These are phyloP conservation scores for Gastrophryne carolinensis DNA, from an alignment of 2,797 vertebrate species.

Conservation along the genomic window DNA sequence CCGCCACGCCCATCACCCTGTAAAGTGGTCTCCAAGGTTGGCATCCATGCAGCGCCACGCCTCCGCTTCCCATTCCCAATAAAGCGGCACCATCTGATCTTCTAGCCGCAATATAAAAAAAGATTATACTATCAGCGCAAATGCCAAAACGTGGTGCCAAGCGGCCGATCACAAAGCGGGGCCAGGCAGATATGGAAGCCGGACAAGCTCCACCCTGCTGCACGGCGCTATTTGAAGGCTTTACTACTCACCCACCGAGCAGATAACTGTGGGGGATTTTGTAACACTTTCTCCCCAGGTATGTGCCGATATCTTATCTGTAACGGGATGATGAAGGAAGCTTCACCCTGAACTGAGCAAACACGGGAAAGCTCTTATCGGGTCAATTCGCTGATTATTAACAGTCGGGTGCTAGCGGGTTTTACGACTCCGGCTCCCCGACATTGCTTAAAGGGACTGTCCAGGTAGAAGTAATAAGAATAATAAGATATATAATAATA, in stretches of 20 bases:
- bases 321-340: background rate
- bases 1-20: no score
- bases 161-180: background rate
- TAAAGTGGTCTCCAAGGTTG: no score
- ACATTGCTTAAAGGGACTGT: no score
- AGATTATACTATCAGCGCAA: slow-evolving; percentile 20
- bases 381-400: background rate
- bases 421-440: no score
- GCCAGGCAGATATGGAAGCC: slow-evolving; percentile 14
- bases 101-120: background rate
- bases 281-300: background rate
- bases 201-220: slow-evolving; percentile 28
- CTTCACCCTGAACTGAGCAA: background rate
- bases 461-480: no score
- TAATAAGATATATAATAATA: no score
- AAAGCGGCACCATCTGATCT: background rate
- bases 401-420: no score
- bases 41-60: no score
- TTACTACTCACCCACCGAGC: background rate
- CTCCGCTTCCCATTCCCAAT: background rate
- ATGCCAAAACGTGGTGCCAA: slow-evolving; percentile 44
- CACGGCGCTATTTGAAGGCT: background rate
- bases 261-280: background rate
- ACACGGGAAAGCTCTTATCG: background rate
- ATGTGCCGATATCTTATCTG: background rate